A percentile compares a stretch with the other conserved stretches of the same genome.
Conservation (phyloP, 2,113 vertebrate species). For the Pelodiscus sinensis region DNA sequence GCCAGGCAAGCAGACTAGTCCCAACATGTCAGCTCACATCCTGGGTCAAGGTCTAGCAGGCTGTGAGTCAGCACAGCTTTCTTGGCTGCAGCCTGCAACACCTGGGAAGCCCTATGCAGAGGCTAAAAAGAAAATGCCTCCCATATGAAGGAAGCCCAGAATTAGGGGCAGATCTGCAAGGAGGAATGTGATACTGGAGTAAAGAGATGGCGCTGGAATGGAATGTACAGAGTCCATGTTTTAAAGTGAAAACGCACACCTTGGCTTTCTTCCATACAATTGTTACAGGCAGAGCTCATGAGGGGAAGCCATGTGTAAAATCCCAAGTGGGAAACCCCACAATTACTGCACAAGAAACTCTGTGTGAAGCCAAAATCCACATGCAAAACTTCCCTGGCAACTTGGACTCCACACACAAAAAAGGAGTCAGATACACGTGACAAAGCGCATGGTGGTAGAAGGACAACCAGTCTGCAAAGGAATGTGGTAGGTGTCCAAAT, state of each 20-base stretch:
- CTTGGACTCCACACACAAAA: not conserved
- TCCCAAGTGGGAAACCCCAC: slow-evolving; percentile 22
- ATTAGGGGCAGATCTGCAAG: not conserved
- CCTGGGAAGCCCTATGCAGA: rapidly evolving
- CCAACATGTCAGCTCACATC: not conserved
- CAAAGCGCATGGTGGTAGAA: not conserved
- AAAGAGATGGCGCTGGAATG: slow-evolving; percentile 9
- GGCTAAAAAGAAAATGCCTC: not conserved
- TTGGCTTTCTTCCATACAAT: not conserved
- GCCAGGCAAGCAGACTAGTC: not conserved
- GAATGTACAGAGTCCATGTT: not conserved
- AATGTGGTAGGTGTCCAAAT: not conserved
- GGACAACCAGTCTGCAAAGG: not conserved
- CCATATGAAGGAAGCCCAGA: not conserved
- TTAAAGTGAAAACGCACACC: not conserved
- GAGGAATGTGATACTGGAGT: rapidly evolving
- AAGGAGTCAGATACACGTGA: not conserved
- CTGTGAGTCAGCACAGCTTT: slow-evolving; percentile 3
- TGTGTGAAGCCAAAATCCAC: not conserved
- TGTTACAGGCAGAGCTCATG: not conserved
- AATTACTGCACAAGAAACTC: not conserved
- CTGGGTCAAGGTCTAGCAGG: rapidly evolving
- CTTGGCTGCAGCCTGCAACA: not conserved
- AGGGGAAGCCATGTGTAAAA: not conserved
- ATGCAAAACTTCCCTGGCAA: not conserved